Conservation (phyloP, 2,888 invertebrate species). For the Gari tellinella region DNA sequence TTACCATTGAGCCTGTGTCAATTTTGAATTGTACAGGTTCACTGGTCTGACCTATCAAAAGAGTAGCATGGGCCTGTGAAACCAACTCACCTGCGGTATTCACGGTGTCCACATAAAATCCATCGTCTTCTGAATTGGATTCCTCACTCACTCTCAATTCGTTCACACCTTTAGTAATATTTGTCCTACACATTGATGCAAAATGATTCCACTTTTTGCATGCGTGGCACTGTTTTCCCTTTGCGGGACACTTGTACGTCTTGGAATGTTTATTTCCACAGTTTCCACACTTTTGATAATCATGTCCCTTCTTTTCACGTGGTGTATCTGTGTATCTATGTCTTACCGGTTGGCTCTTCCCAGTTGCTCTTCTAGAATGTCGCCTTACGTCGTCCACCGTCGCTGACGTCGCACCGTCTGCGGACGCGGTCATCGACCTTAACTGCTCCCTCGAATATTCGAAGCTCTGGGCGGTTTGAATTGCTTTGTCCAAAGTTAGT, state of each 20-base stretch:
- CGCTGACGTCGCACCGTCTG: no score
- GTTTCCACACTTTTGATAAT: no score
- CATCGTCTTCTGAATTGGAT: neutral
- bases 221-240: conserved; percentile 4
- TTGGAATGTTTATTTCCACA: no score
- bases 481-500: conserved; percentile 4
- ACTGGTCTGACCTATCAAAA: conserved; percentile 2
- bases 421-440: no score
- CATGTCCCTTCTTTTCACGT: no score
- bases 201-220: conserved; percentile 27
- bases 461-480: conserved; percentile 8
- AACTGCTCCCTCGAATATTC: no score
- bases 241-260: conserved; percentile 1
- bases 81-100: neutral
- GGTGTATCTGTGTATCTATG: neutral
- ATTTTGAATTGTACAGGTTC: conserved; percentile 1
- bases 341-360: no score
- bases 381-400: no score
- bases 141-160: neutral
- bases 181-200: neutral
- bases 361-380: no score
- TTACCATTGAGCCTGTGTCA: conserved; percentile 13
- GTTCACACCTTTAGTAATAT: neutral
- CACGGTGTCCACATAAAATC: neutral
- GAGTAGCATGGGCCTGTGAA: conserved; percentile 8